Conservation (phyloP, 2,888 invertebrate genomes). For the Drosophila colorata region DNA sequence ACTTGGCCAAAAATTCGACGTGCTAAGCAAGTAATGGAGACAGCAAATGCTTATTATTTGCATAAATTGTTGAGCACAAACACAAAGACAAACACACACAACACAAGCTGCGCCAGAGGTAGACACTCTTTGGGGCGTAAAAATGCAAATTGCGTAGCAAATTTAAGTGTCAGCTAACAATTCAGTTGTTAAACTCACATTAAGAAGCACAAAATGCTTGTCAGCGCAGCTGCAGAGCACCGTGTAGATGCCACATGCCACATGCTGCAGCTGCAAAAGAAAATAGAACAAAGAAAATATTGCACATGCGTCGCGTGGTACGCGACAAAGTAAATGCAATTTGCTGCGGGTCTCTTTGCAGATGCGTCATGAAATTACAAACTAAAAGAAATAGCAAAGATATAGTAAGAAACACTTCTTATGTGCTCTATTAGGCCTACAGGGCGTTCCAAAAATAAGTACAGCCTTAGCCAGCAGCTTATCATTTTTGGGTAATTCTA, state of each 20-base stretch:
- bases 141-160: slow-evolving; percentile 75
- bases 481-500: slow-evolving; percentile 52
- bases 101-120: slow-evolving; percentile 3
- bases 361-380: slow-evolving; percentile 15
- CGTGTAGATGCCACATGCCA: not conserved
- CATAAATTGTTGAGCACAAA: slow-evolving; percentile 58
- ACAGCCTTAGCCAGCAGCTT: slow-evolving; percentile 39
- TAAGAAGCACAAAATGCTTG: slow-evolving; percentile 38
- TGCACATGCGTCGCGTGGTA: slow-evolving; percentile 39
- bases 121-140: slow-evolving; percentile 22
- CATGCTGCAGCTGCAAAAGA: slow-evolving; percentile 24
- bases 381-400: not conserved
- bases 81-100: slow-evolving; percentile 21
- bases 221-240: slow-evolving; percentile 3
- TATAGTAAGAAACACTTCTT: not conserved
- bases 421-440: not conserved
- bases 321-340: slow-evolving; percentile 23
- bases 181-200: slow-evolving; percentile 77
- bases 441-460: slow-evolving; percentile 22
- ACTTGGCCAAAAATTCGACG: slow-evolving; percentile 52
- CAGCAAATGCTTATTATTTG: slow-evolving; percentile 75
- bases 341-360: slow-evolving; percentile 2
- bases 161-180: slow-evolving; percentile 77
- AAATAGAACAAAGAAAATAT: not conserved
- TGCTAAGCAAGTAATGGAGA: slow-evolving; percentile 74